Conservation (phyloP, 2,113 vertebrate species). For the Colaptes auratus region DNA sequence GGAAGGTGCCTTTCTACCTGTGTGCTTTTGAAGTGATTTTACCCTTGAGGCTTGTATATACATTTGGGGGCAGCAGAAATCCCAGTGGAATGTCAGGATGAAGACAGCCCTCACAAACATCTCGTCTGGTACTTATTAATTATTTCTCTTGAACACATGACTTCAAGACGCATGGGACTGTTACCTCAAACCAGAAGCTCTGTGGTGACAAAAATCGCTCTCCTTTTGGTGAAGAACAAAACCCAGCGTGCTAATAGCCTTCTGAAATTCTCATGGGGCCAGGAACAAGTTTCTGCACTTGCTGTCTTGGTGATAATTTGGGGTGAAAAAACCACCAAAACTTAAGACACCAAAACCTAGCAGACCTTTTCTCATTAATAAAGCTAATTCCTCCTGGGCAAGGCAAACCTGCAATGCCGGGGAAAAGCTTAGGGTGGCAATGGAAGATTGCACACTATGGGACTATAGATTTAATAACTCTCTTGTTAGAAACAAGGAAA, state of each 20-base stretch:
- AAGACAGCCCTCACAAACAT: background rate
- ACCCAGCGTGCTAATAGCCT: background rate
- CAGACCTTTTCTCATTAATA: background rate
- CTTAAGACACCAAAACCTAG: background rate
- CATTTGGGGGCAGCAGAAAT: background rate
- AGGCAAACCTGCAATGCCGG: background rate
- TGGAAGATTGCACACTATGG: background rate
- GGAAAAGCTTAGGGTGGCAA: background rate
- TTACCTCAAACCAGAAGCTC: background rate
- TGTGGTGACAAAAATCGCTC: background rate
- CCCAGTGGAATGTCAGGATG: background rate
- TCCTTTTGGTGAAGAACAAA: background rate
- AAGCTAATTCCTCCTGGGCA: background rate
- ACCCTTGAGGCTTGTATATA: background rate
- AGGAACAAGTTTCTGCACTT: background rate
- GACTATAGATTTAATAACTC: background rate
- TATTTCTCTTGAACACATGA: background rate
- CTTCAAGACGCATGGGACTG: background rate
- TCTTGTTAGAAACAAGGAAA: background rate
- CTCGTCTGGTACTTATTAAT: background rate
- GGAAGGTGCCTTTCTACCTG: background rate
- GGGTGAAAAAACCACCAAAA: background rate
- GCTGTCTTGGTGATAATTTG: background rate
- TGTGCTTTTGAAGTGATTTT: background rate
- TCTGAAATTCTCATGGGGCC: background rate